A percentile compares a stretch with the other conserved stretches of the same genome.
Evolutionary conservation across 2,797 vertebrate species (phyloP).

Genomic region (Girardinus metallicus): DNA sequence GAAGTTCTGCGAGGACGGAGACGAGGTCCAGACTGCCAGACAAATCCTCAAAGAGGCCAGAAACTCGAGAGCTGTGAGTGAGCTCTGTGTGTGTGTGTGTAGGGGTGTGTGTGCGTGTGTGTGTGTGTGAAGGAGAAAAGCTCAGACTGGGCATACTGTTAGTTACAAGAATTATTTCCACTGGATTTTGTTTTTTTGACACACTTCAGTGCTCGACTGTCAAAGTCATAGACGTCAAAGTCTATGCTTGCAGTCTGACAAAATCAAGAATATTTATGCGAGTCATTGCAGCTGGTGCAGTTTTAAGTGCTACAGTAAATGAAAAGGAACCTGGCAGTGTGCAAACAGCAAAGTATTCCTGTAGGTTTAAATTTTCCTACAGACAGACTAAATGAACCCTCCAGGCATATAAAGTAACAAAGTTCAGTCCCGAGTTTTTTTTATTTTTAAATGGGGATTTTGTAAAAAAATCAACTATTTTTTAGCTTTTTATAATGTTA

Average conservation of each 20-base stretch:
- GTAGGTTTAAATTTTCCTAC: neutral
- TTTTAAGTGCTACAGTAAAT: neutral
- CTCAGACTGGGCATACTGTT: neutral
- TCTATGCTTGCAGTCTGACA: neutral
- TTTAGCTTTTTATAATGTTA: too few relatives aligned
- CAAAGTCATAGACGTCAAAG: neutral
- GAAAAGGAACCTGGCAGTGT: too few relatives aligned
- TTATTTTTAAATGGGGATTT: too few relatives aligned
- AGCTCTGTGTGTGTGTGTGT: neutral
- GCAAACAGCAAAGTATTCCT: neutral
- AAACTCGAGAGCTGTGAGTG: slow-evolving; percentile 89
- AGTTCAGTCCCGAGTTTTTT: too few relatives aligned
- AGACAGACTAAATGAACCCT: neutral
- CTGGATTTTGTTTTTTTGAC: neutral
- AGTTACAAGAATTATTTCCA: neutral
- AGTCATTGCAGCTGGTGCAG: neutral
- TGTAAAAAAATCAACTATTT: too few relatives aligned
- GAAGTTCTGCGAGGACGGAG: slow-evolving; percentile 84
- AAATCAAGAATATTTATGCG: neutral
- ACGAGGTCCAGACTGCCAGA: slow-evolving; percentile 88
- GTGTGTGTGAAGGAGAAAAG: neutral
- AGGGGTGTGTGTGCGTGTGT: slow-evolving; percentile 7
- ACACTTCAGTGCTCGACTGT: neutral
- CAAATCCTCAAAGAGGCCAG: slow-evolving; percentile 92
- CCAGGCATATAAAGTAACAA: neutral